Percentiles rank a stretch among this genome's conserved stretches.
Conservation (phyloP, 2,797 vertebrate genomes). For the Clarias fuscus region DNA sequence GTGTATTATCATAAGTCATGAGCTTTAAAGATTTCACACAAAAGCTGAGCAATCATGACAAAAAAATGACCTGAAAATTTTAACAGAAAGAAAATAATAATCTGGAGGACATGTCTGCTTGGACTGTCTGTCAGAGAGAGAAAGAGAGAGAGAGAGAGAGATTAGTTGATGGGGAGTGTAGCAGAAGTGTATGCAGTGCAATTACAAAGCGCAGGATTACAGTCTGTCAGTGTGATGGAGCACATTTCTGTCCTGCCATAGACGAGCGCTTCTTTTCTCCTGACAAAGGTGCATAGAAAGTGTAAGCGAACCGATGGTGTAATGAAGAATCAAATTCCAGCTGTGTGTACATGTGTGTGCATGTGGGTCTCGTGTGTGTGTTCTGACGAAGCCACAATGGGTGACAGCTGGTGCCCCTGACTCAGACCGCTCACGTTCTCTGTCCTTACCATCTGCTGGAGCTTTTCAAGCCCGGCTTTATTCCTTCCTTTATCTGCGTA, state of each 20-base stretch:
- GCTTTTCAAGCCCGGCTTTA: slow-evolving; percentile 65
- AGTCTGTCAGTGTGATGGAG: not conserved
- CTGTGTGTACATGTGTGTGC: slow-evolving; percentile 44
- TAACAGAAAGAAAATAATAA: not conserved
- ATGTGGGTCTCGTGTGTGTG: slow-evolving; percentile 39
- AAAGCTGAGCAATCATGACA: slow-evolving; percentile 4
- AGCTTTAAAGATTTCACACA: not conserved
- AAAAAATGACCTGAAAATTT: not conserved
- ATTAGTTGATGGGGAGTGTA: not conserved
- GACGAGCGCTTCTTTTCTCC: not conserved
- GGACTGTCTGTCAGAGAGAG: not conserved
- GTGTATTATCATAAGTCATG: not conserved
- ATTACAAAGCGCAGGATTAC: slow-evolving; percentile 13
- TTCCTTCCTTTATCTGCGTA: slow-evolving; percentile 59
- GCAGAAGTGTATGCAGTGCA: not conserved
- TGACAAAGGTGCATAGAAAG: not conserved
- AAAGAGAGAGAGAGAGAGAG: not conserved
- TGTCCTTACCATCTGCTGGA: slow-evolving; percentile 70
- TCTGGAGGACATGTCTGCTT: not conserved
- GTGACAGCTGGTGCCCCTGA: slow-evolving; percentile 66
- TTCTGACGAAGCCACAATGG: slow-evolving; percentile 41
- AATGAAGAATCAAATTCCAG: slow-evolving; percentile 34
- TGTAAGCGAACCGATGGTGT: not conserved
- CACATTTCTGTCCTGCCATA: not conserved
- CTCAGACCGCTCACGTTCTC: slow-evolving; percentile 62